phyloP scores from a whole-genome alignment of 2,888 invertebrate genomes.

The Ophioninae sp. region DNA sequence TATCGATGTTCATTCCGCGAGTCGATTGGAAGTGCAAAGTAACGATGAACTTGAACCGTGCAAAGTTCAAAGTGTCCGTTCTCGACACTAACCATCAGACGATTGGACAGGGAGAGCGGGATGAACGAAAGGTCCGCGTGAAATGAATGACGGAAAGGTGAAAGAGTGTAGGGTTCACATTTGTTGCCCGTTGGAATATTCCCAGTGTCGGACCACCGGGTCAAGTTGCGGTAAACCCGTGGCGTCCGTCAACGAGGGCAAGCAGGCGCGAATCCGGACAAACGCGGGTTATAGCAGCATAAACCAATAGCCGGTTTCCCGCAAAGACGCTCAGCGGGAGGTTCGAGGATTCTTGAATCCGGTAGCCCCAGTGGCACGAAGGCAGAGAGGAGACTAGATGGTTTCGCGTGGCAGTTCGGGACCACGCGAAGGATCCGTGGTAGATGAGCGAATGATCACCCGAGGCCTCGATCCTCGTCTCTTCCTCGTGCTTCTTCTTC shows the following conservation, averaged over 20 bases:
- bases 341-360: conserved; percentile 48
- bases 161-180: conserved; percentile 24
- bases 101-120: conserved; percentile 18
- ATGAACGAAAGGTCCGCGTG: conserved; percentile 50
- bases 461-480: conserved; percentile 2
- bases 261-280: not conserved
- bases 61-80: conserved; percentile 23
- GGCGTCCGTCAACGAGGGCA: conserved; percentile 41
- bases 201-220: conserved; percentile 50
- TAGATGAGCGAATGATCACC: conserved; percentile 46
- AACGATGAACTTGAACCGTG: not conserved
- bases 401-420: conserved; percentile 46
- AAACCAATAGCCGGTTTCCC: not conserved
- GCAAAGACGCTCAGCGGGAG: conserved; percentile 49
- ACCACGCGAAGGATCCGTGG: conserved; percentile 28
- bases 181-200: conserved; percentile 20
- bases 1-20: not conserved
- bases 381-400: conserved; percentile 9
- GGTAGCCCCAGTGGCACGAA: conserved; percentile 45
- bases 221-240: conserved; percentile 58
- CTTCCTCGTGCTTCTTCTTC: not conserved
- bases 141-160: conserved; percentile 44
- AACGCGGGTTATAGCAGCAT: conserved; percentile 12
- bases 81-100: conserved; percentile 22
- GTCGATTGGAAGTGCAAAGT: not conserved